Evolutionary conservation across 2,888 invertebrate genomes (phyloP).

Genomic region (Acleris holmiana): DNA sequence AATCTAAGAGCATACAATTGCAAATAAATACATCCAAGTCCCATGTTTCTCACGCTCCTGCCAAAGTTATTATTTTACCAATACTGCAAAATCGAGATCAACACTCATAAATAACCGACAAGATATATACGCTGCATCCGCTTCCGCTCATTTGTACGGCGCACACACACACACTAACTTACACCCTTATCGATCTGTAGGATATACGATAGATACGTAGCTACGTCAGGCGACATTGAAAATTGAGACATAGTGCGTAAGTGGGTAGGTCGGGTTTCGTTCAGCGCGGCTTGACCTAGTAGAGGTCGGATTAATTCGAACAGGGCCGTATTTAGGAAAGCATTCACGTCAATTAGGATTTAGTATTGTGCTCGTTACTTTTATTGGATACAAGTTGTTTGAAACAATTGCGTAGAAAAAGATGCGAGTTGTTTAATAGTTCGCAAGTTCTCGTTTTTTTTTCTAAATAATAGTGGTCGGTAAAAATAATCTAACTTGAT

Average conservation of each 20-base stretch:
- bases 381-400: conserved; percentile 31
- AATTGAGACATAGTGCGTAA: conserved; percentile 53
- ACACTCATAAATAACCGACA: conserved; percentile 20
- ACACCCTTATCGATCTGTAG: conserved; percentile 58
- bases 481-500: too few species aligned
- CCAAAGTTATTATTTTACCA: conserved; percentile 1
- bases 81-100: conserved; percentile 25
- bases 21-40: too few species aligned
- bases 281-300: conserved; percentile 62
- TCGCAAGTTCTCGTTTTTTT: not conserved
- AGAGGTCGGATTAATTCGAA: conserved; percentile 66
- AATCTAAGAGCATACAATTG: too few species aligned
- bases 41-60: too few species aligned
- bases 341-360: conserved; percentile 36
- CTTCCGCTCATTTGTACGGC: conserved; percentile 27
- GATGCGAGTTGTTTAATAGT: conserved; percentile 15
- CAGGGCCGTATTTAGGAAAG: conserved; percentile 56
- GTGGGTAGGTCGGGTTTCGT: conserved; percentile 55
- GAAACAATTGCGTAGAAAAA: conserved; percentile 20
- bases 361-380: conserved; percentile 34
- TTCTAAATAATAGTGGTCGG: too few species aligned
- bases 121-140: conserved; percentile 33
- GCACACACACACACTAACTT: conserved; percentile 17
- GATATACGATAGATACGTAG: conserved; percentile 46
- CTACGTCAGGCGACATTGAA: conserved; percentile 43